Percentiles rank a stretch among this genome's conserved stretches.
phyloP scores from a whole-genome alignment of 2,888 invertebrate species.

The Hydrotaea diabolus region DNA sequence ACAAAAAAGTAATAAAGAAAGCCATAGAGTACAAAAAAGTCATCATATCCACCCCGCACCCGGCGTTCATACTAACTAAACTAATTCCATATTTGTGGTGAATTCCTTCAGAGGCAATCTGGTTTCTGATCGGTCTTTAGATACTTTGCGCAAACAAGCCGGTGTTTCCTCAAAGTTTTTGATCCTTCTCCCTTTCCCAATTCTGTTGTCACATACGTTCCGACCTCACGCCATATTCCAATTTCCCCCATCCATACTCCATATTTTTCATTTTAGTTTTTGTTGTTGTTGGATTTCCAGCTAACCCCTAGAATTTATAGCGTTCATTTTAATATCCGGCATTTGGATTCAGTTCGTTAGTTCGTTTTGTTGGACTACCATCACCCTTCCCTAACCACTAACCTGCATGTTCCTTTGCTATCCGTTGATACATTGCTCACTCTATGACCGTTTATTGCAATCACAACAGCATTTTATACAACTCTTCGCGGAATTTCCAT shows the following conservation, averaged over 20 bases:
- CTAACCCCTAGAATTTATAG: too few relatives aligned
- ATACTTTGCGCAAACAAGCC: constrained; percentile 34
- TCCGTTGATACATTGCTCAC: constrained; percentile 61
- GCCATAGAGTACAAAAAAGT: neutral
- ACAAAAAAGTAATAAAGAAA: neutral
- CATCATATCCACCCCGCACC: neutral
- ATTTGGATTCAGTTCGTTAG: neutral
- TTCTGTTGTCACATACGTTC: too few relatives aligned
- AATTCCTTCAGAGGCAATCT: neutral
- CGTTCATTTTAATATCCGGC: too few relatives aligned
- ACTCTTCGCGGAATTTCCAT: constrained; percentile 65
- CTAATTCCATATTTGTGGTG: neutral
- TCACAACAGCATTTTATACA: constrained; percentile 68
- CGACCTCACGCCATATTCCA: too few relatives aligned
- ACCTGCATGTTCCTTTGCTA: constrained; percentile 62
- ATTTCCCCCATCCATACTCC: too few relatives aligned
- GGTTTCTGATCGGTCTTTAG: neutral
- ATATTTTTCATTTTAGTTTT: too few relatives aligned
- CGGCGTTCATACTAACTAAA: too few relatives aligned
- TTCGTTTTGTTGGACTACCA: constrained; percentile 9
- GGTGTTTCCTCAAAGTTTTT: constrained; percentile 41
- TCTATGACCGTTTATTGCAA: constrained; percentile 67
- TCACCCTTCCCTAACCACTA: constrained; percentile 22
- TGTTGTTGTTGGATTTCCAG: too few relatives aligned
- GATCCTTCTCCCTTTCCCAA: neutral